Conservation (phyloP, 1,140 invertebrate genomes). For the Hypothenemus hampei region DNA sequence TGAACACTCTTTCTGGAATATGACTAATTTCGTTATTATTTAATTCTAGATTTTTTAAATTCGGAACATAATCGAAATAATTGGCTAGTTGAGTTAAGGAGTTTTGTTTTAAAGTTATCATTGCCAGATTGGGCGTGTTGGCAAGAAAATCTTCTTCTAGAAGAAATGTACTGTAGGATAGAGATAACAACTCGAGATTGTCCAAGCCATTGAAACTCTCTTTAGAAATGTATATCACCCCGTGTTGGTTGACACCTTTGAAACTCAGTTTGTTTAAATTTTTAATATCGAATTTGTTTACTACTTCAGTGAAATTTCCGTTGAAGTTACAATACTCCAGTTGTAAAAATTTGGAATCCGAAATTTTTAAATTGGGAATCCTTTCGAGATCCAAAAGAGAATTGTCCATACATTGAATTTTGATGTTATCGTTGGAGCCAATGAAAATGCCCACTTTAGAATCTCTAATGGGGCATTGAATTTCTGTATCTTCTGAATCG, state of each 20-base stretch:
- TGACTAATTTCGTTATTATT: constrained; percentile 1
- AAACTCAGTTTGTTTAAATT: constrained; percentile 1
- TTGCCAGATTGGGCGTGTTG: constrained; percentile 10
- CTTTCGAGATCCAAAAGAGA: constrained; percentile 2
- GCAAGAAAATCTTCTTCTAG: constrained; percentile 4
- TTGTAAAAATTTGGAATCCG: neutral
- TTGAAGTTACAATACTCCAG: constrained; percentile 12
- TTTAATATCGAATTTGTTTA: constrained; percentile 4
- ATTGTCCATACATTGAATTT: constrained; percentile 1
- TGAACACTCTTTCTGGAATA: constrained; percentile 12
- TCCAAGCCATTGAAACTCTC: constrained; percentile 1
- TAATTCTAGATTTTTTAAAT: constrained; percentile 5
- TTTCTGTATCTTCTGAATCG: neutral
- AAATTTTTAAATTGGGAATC: neutral
- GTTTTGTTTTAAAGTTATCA: constrained; percentile 1
- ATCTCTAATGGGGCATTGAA: constrained; percentile 5
- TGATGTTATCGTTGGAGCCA: neutral
- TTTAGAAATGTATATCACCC: too few relatives aligned
- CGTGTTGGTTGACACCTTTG: neutral
- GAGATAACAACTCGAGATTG: neutral
- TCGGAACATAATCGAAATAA: constrained; percentile 17
- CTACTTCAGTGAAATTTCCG: neutral
- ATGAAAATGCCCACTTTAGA: constrained; percentile 1
- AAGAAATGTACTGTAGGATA: constrained; percentile 4
- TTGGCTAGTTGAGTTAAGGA: neutral